These are phyloP conservation scores for Nebria brevicollis DNA, from an alignment of 2,888 invertebrate species.

Conservation along the genomic window DNA sequence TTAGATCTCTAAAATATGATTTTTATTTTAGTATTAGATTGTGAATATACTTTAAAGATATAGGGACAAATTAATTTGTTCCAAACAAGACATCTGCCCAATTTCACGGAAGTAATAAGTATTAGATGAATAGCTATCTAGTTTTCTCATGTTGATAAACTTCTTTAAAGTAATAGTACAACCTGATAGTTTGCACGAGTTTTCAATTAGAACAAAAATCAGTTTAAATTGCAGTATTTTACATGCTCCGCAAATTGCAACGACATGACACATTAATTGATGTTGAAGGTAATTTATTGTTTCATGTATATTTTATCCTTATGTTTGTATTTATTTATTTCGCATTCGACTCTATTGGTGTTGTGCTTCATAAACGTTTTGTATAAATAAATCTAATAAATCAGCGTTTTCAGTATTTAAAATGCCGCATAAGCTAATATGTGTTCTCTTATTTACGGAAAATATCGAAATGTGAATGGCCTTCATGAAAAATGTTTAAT, in stretches of 20 bases:
- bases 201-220: background rate
- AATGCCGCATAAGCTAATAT: background rate
- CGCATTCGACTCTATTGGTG: background rate
- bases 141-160: background rate
- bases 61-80: background rate
- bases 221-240: conserved; percentile 15
- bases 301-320: conserved; percentile 25
- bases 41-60: background rate
- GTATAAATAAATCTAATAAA: conserved; percentile 12
- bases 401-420: conserved; percentile 2
- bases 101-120: background rate
- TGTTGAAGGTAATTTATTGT: conserved; percentile 33
- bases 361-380: background rate
- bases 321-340: background rate
- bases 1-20: conserved; percentile 1
- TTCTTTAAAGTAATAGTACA: background rate
- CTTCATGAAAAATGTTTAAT: too few species aligned
- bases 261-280: conserved; percentile 32
- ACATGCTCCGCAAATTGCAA: conserved; percentile 11
- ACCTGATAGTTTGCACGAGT: background rate
- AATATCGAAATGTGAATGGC: background rate
- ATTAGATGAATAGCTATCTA: background rate
- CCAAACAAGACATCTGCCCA: background rate
- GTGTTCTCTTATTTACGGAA: background rate
- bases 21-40: background rate